Conservation (phyloP, 2,888 invertebrate species). For the Neelides folsomi region DNA sequence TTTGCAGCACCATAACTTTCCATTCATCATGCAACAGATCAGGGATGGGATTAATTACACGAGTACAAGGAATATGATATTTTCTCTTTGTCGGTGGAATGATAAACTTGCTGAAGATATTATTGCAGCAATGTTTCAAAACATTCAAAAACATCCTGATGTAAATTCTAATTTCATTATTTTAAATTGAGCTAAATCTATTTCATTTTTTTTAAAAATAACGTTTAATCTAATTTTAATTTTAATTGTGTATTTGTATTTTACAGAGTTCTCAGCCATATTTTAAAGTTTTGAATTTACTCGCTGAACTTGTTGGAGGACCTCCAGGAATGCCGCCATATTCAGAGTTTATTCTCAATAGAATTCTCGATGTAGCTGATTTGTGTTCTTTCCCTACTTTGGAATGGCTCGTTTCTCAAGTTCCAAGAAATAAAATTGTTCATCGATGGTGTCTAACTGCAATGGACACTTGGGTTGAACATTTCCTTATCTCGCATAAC, state of each 20-base stretch:
- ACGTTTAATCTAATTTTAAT: not conserved
- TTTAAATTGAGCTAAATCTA: not conserved
- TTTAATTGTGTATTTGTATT: conserved; percentile 15
- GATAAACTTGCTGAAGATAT: conserved; percentile 77
- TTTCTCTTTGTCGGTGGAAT: conserved; percentile 81
- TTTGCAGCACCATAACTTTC: conserved; percentile 55
- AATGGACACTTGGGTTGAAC: conserved; percentile 83
- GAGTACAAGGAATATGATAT: conserved; percentile 80
- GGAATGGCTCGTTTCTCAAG: conserved; percentile 76
- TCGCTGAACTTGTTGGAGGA: conserved; percentile 64
- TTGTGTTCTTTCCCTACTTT: conserved; percentile 81
- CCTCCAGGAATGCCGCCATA: conserved; percentile 76
- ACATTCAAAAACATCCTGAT: conserved; percentile 80
- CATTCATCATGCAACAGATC: conserved; percentile 87
- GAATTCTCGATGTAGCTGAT: conserved; percentile 71
- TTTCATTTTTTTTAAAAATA: not conserved
- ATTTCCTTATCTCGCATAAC: conserved; percentile 68
- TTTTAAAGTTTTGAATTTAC: conserved; percentile 74
- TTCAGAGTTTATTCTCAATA: conserved; percentile 71
- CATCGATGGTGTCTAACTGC: conserved; percentile 84
- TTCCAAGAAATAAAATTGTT: conserved; percentile 71
- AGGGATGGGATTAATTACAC: conserved; percentile 83
- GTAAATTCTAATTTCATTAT: conserved; percentile 40
- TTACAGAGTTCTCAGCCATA: conserved; percentile 68
- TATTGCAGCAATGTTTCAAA: conserved; percentile 76